A percentile compares a stretch with the other conserved stretches of the same genome.
These are phyloP conservation scores for Ophraella communa DNA, from an alignment of 2,888 invertebrate genomes.

Conservation along the genomic window DNA sequence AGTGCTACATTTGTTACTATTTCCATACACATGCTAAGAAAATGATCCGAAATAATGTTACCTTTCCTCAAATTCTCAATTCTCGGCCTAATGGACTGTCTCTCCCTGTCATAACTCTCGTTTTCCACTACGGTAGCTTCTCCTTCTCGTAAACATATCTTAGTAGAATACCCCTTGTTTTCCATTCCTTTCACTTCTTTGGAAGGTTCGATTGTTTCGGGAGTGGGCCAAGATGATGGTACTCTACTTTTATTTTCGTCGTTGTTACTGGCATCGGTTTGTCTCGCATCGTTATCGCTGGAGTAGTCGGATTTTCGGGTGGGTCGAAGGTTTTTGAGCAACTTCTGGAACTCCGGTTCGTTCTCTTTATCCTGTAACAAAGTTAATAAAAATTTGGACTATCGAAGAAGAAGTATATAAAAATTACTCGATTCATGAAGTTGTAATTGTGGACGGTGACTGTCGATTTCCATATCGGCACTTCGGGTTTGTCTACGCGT, in stretches of 20 bases:
- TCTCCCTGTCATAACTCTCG: slow-evolving; percentile 41
- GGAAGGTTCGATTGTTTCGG: slow-evolving; percentile 62
- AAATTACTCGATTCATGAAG: slow-evolving; percentile 36
- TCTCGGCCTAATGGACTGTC: slow-evolving; percentile 52
- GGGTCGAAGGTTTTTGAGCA: slow-evolving; percentile 52
- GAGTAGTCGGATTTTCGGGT: slow-evolving; percentile 47
- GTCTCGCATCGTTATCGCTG: slow-evolving; percentile 41
- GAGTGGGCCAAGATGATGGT: slow-evolving; percentile 59
- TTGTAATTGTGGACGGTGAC: slow-evolving; percentile 57
- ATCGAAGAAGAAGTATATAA: too few relatives aligned
- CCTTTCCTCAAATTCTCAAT: slow-evolving; percentile 52
- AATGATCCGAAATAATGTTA: slow-evolving; percentile 29
- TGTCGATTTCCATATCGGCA: slow-evolving; percentile 60
- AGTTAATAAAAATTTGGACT: neutral
- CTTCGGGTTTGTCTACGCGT: slow-evolving; percentile 54
- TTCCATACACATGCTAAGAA: neutral
- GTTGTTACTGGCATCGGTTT: neutral
- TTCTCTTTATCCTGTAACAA: slow-evolving; percentile 5
- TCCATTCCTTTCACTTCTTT: slow-evolving; percentile 55
- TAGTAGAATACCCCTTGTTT: slow-evolving; percentile 65
- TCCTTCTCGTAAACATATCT: slow-evolving; percentile 63
- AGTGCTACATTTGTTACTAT: neutral
- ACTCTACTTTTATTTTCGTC: slow-evolving; percentile 38
- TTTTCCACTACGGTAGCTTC: slow-evolving; percentile 59
- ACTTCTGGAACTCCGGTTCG: slow-evolving; percentile 55